Percentiles rank a stretch among this genome's conserved stretches.
Evolutionary conservation across 1,140 invertebrate genomes (phyloP).

Genomic region (Bactericera cockerelli): DNA sequence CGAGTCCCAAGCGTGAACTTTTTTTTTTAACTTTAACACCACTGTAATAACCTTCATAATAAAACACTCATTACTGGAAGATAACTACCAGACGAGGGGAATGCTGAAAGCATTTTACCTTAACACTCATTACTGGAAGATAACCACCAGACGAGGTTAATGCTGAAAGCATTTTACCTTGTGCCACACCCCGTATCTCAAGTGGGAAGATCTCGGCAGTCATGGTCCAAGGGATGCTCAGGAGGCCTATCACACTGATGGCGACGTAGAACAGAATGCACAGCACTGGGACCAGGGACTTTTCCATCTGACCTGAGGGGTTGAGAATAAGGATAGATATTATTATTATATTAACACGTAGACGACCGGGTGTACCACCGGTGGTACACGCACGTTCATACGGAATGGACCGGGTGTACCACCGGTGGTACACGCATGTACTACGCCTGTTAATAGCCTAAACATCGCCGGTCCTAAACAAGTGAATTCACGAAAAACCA

Average conservation of each 20-base stretch:
- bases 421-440: no score
- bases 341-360: slow-evolving; percentile 1
- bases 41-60: slow-evolving; percentile 24
- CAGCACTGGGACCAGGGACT: slow-evolving; percentile 27
- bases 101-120: no score
- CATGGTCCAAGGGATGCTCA: slow-evolving; percentile 43
- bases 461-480: neutral
- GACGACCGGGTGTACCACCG: no score
- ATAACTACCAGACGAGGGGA: no score
- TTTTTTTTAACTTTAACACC: neutral
- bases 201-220: slow-evolving; percentile 42
- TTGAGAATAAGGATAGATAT: neutral
- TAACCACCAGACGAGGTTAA: no score
- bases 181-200: slow-evolving; percentile 39
- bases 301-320: slow-evolving; percentile 15
- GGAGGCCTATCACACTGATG: slow-evolving; percentile 37
- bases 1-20: no score
- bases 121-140: no score
- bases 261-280: slow-evolving; percentile 37
- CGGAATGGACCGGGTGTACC: no score
- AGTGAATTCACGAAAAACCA: neutral
- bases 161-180: no score
- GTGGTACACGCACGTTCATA: no score
- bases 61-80: no score
- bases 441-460: no score